Evolutionary conservation across 1,140 invertebrate species (phyloP), one percentile per base, ranked within the genome.

Genomic region (Hycleus cichorii): DNA sequence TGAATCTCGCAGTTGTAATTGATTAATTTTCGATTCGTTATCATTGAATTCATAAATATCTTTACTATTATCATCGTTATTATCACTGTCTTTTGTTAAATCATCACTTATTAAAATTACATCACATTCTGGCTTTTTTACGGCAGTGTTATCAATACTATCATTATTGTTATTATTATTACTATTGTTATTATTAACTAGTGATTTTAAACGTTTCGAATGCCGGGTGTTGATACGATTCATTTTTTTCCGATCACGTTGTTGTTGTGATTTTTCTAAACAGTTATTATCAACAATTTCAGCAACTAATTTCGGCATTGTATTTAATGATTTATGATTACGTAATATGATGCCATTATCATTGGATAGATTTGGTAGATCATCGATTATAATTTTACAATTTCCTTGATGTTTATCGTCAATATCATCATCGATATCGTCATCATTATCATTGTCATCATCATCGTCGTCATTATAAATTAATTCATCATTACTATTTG

Each of bases 301-400:
- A 32, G 40, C 40, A n/a, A 42, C 56, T 7, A 49, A 5, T 47
- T 59, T 46, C 44, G 52, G 52, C 52, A 55, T 46, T 74, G 82
- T 77, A 62, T 72, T 73, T 18, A 81, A 73, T 58, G 82, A 65
- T 71, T 81, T 83, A 61, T 82, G 81, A 71, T 78, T 83, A 59
- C 81, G 74, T 58, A 83, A 75, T n/a, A 78, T 79, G 58, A 83
- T 82, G 49, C 80, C 79, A 39, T 46, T 55, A 9, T 53, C 51
- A 32, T 10, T 10, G 11, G 51, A 32, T 4, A 32, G 42, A 27
- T 27, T 3, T n/a, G 51, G 51, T 32, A 32, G 27, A 32, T 53
- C 26, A 32, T 4, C 18, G 51, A 45, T 18, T 42, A 10, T 7
- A 39, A 39, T 6, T 7, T 39, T 39, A 6, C 10, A 7, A 39